Base-by-base conservation (phyloP, 37 sponge, comb jelly and placozoan genomes). In the Crambe crambe region DNA sequence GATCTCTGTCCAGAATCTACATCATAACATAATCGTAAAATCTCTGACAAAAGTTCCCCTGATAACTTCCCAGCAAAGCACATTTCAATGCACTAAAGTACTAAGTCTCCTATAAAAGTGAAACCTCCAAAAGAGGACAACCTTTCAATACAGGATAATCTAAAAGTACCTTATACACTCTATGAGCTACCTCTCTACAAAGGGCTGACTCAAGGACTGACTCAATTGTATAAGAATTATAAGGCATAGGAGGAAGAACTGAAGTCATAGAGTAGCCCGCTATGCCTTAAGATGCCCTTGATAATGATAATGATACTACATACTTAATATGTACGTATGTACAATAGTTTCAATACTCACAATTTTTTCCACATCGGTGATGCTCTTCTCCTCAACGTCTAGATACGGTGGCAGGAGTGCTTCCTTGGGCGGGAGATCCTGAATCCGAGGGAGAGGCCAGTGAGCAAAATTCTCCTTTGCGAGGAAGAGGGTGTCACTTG, bases 321-420 rank as follows among this genome's bases (percentile, higher is more conserved):
- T 23, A 68, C 9, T 37, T 23, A 30, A 37, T n/a, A n/a, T n/a
- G n/a, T n/a, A n/a, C n/a, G n/a, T 31, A 2, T 35, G 25, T 29
- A n/a, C 30, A 72, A 4, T 34, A 8, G 29, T n/a, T 9, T 3
- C 23, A 57, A 3, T 22, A 35, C 89, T 74, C 43, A 89, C 84
- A 20, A 89, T 37, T 56, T 78, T 37, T n/a, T 89, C 84, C 17
- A 89, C 44, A 38, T 89, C 89, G 41, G 27, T 89, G 34, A 89
- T 74, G 37, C 79, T 36, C 70, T 66, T 89, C 42, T 42, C 59
- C 22, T 57, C 43, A 1, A 89, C 84, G 20, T 58, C 75, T 35
- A 40, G 44, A 75, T 23, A 89, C 60, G 84, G 85, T 1, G 85
- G 84, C 0, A 26, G 58, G 56, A 84, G 67, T 15, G 58, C 58